Evolutionary conservation across 2,888 invertebrate genomes (phyloP), one percentile per base, ranked within the genome.

Genomic region (Mellilla xanthometata): DNA sequence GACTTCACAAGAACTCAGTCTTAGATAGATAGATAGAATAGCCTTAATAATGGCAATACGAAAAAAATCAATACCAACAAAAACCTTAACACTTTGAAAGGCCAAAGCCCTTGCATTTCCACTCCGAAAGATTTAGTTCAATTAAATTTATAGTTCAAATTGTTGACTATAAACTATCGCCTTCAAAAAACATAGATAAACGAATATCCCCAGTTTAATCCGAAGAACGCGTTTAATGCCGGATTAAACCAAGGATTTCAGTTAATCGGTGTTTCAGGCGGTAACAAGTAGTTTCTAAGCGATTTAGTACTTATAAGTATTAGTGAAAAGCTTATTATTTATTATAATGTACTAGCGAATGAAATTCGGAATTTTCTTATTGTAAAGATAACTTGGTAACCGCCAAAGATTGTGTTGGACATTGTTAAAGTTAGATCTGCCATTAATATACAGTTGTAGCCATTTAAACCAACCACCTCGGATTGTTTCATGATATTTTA

Each of bases 361-460:
- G 0, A 27, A 47, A 57, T 52, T 54, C 51, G 52, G 41, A n/a
- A 39, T 24, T 10, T 29, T 23, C 33, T 38, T 34, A 11, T 27
- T 35, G 24, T 31, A 34, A 38, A 12, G 19, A 8, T 15, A 32
- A 24, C 23, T 10, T 26, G 15, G 35, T 27, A 10, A 39, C 42
- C 39, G 49, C 53, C 53, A 53, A 53, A 51, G 53, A 51, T n/a
- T 32, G 19, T 33, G 23, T 43, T 39, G 34, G 35, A 41, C 39
- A 31, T 19, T 4, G n/a, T 12, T 28, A 39, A 10, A 9, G 15
- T 24, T 41, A 48, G 49, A 49, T 52, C 48, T 49, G 52, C 29
- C 23, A 28, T 32, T 10, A 6, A 15, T 12, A 12, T 9, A 41
- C 26, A 26, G 13, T 24, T n/a, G n/a, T 12, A 40, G 15, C 15